phyloP scores from a whole-genome alignment of 2,888 invertebrate species.

The Eilema sororculum region DNA sequence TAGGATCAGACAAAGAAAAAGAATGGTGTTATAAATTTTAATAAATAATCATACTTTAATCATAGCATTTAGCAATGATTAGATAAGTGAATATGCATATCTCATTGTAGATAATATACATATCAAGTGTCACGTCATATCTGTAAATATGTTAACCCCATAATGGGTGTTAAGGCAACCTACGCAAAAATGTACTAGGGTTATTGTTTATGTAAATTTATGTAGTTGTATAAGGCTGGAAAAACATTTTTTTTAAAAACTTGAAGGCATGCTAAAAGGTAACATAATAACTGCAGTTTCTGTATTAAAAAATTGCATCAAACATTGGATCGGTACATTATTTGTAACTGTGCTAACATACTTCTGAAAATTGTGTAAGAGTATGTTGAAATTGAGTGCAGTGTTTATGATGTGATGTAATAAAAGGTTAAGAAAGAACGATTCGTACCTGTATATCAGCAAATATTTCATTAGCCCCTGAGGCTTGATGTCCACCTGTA shows the following conservation, averaged over 20 bases:
- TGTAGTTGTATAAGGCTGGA: not conserved
- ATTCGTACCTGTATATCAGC: conserved; percentile 94
- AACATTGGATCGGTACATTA: not conserved
- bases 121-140: not conserved
- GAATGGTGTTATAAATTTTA: not conserved
- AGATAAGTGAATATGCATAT: not conserved
- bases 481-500: conserved; percentile 93
- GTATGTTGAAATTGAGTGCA: conserved; percentile 21
- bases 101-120: not conserved
- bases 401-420: conserved; percentile 2
- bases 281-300: not conserved
- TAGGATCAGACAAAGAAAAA: not conserved
- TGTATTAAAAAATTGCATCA: not conserved
- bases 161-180: not conserved
- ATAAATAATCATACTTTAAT: conserved; percentile 3
- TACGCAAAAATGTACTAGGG: conserved; percentile 3
- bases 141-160: not conserved
- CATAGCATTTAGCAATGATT: not conserved
- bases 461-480: conserved; percentile 96
- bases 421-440: conserved; percentile 21
- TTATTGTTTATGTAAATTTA: not conserved
- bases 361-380: conserved; percentile 15
- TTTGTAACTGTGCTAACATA: conserved; percentile 3
- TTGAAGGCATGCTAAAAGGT: not conserved
- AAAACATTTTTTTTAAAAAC: not conserved